A percentile compares a stretch with the other conserved stretches of the same genome.
These are phyloP conservation scores for Stegastes partitus DNA, from an alignment of 2,113 vertebrate genomes.

Conservation along the genomic window DNA sequence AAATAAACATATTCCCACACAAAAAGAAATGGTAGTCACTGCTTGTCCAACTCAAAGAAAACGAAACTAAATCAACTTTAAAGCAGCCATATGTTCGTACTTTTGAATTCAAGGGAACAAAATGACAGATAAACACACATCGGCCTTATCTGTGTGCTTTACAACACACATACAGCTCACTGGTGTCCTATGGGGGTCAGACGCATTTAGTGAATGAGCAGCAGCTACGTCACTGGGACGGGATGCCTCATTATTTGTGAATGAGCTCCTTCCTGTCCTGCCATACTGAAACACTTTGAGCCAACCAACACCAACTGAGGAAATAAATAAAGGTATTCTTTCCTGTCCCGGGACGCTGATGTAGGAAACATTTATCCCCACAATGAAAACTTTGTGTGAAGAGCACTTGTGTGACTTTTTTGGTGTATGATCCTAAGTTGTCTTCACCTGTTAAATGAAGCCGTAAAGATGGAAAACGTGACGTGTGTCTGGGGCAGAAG, in stretches of 20 bases:
- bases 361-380: constrained; percentile 38
- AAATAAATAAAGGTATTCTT: constrained; percentile 68
- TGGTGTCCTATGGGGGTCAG: constrained; percentile 58
- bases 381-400: constrained; percentile 19
- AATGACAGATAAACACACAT: constrained; percentile 45
- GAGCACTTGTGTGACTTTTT: constrained; percentile 6
- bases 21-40: too few species aligned
- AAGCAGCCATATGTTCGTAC: constrained; percentile 28
- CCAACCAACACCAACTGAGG: constrained; percentile 45
- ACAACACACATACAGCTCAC: constrained; percentile 29
- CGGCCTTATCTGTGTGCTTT: constrained; percentile 44
- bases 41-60: background rate
- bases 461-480: constrained; percentile 18
- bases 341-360: constrained; percentile 28
- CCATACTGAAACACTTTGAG: constrained; percentile 79
- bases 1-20: too few species aligned
- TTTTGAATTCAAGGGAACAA: constrained; percentile 38
- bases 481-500: background rate
- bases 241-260: constrained; percentile 82
- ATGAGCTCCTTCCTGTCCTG: constrained; percentile 79
- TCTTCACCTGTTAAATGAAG: background rate
- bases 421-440: background rate
- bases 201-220: constrained; percentile 72
- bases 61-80: background rate
- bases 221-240: constrained; percentile 70